Evolutionary conservation across 2,797 vertebrate genomes (phyloP).

Genomic region (Anguilla anguilla): DNA sequence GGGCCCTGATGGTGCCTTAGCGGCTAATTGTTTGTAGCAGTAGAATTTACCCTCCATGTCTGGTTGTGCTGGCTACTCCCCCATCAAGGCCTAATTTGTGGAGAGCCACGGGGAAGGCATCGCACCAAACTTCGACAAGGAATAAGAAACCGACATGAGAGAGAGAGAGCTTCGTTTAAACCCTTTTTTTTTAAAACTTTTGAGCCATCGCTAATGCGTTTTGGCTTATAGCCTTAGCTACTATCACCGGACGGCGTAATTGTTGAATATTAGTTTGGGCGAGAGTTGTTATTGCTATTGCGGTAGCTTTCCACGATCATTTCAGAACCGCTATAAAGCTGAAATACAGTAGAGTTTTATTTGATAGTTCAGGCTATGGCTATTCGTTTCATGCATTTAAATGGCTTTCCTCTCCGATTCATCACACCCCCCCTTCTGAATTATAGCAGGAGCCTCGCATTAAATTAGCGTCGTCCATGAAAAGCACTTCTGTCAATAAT

Average conservation of each 20-base stretch:
- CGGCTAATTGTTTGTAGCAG: neutral
- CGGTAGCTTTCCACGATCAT: slow-evolving; percentile 8
- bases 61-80: neutral
- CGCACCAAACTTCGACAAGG: neutral
- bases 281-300: slow-evolving; percentile 28
- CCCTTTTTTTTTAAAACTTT: neutral
- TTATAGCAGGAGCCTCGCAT: neutral
- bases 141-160: neutral
- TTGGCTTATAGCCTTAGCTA: slow-evolving; percentile 28
- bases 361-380: slow-evolving; percentile 17
- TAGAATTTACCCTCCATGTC: neutral
- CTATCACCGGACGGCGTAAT: slow-evolving; percentile 30
- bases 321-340: slow-evolving; percentile 8
- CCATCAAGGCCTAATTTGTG: neutral
- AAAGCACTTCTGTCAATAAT: slow-evolving; percentile 8
- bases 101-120: neutral
- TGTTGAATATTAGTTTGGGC: slow-evolving; percentile 23
- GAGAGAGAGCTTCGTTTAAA: neutral
- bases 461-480: neutral
- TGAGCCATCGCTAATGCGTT: neutral
- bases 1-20: slow-evolving; percentile 29
- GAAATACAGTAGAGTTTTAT: slow-evolving; percentile 22
- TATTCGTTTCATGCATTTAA: slow-evolving; percentile 9
- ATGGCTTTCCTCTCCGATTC: neutral
- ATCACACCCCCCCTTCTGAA: neutral